phyloP scores from a whole-genome alignment of 2,888 invertebrate species.

The Andrena trimmerana region DNA sequence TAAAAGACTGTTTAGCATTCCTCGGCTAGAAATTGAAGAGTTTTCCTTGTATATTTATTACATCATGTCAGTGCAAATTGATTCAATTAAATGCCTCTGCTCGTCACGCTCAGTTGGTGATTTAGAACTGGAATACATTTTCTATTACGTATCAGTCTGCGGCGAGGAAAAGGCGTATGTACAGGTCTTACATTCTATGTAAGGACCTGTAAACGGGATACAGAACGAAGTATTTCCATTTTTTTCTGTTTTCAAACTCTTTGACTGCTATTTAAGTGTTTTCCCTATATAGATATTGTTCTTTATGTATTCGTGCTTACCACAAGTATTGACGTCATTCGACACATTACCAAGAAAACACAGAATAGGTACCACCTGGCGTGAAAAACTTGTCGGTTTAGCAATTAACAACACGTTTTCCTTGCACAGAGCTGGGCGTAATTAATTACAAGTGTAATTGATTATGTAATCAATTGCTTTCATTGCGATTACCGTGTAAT shows the following conservation, averaged over 20 bases:
- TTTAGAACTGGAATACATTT: constrained; percentile 15
- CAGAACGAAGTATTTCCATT: background rate
- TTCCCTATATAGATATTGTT: too few species aligned
- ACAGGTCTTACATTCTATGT: too few species aligned
- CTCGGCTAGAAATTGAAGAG: constrained; percentile 21
- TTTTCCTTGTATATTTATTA: constrained; percentile 4
- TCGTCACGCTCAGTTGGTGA: constrained; percentile 23
- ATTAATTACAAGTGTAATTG: too few species aligned
- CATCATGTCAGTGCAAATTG: constrained; percentile 21
- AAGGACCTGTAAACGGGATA: background rate
- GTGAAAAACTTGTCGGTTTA: background rate
- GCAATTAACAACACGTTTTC: background rate
- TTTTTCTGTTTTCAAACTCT: background rate
- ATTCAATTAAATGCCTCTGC: constrained; percentile 48
- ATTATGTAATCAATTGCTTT: too few species aligned
- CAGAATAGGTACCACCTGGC: background rate
- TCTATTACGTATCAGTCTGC: background rate
- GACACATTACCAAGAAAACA: background rate
- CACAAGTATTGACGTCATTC: background rate
- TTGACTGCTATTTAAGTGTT: background rate
- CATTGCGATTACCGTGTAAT: too few species aligned
- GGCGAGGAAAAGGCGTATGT: background rate
- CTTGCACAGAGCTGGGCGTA: too few species aligned
- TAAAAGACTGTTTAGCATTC: constrained; percentile 39
- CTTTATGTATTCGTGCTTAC: background rate